Evolutionary conservation across 1,140 invertebrate species (phyloP).

Genomic region (Drosophila jambulina): DNA sequence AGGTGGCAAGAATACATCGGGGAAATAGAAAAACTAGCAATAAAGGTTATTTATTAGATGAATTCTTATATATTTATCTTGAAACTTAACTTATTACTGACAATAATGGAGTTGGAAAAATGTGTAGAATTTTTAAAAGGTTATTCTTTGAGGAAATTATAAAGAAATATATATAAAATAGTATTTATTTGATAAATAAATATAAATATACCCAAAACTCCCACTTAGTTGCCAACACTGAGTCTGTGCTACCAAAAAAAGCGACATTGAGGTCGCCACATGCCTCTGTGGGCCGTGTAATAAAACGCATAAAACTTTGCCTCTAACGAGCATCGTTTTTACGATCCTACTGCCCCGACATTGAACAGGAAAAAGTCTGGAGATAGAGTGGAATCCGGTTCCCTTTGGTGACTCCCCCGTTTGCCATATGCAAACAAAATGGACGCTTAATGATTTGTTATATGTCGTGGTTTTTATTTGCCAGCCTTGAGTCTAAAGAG

Average conservation of each 20-base stretch:
- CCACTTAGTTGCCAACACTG: neutral
- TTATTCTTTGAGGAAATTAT: neutral
- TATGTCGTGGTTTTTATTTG: constrained; percentile 43
- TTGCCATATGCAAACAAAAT: constrained; percentile 45
- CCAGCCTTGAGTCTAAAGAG: constrained; percentile 3
- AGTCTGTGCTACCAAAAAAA: neutral
- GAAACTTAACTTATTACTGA: neutral
- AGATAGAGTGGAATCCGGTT: constrained; percentile 2
- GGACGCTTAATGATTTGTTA: constrained; percentile 67
- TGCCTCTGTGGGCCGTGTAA: constrained; percentile 49
- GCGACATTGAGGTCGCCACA: constrained; percentile 22
- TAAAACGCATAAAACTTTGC: constrained; percentile 78
- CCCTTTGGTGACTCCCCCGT: constrained; percentile 32
- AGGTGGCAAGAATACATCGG: neutral
- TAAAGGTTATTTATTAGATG: no score
- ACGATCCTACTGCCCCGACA: constrained; percentile 60
- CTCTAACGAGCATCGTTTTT: constrained; percentile 75
- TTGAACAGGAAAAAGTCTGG: constrained; percentile 13
- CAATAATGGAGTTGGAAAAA: neutral
- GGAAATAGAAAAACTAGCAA: neutral
- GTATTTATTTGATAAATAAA: neutral
- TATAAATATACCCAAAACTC: neutral
- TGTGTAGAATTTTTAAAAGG: no score
- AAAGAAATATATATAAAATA: neutral
- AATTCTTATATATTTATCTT: neutral